phyloP scores from a whole-genome alignment of 2,888 invertebrate genomes.

The Andrena camellia region DNA sequence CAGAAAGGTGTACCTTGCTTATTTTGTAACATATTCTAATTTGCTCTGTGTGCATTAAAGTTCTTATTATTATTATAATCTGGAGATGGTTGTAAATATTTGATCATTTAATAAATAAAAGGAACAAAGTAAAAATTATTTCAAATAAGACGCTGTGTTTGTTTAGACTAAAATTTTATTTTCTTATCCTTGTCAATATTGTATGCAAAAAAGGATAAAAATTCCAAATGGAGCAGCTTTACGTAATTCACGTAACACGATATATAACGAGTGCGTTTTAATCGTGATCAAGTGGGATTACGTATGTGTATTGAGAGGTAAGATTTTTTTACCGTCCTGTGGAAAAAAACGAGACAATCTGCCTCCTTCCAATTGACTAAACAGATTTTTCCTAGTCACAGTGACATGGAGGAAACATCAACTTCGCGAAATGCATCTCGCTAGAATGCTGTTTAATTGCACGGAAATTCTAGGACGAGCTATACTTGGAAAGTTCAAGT shows the following conservation, averaged over 20 bases:
- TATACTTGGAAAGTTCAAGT: too few relatives aligned
- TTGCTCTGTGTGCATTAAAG: too few relatives aligned
- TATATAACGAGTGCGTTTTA: conserved; percentile 11
- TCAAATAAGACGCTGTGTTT: too few relatives aligned
- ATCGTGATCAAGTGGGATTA: conserved; percentile 13
- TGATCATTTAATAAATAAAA: too few relatives aligned
- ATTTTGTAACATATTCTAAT: too few relatives aligned
- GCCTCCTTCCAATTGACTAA: neutral
- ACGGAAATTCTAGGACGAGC: neutral
- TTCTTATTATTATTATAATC: too few relatives aligned
- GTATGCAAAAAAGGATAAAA: neutral
- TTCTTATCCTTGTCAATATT: neutral
- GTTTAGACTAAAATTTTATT: neutral
- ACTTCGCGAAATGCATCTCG: neutral
- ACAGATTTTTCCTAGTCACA: conserved; percentile 12
- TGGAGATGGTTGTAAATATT: too few relatives aligned
- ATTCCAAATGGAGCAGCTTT: neutral
- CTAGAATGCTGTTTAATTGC: neutral
- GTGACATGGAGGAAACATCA: neutral
- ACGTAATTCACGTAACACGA: conserved; percentile 24
- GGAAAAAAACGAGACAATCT: conserved; percentile 15
- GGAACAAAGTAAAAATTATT: too few relatives aligned
- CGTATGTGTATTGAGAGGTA: neutral
- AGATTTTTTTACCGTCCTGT: conserved; percentile 1
- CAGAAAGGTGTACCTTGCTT: too few relatives aligned